Evolutionary conservation across 2,888 invertebrate genomes (phyloP), one percentile per base, ranked within the genome.

Genomic region (Thera britannica): DNA sequence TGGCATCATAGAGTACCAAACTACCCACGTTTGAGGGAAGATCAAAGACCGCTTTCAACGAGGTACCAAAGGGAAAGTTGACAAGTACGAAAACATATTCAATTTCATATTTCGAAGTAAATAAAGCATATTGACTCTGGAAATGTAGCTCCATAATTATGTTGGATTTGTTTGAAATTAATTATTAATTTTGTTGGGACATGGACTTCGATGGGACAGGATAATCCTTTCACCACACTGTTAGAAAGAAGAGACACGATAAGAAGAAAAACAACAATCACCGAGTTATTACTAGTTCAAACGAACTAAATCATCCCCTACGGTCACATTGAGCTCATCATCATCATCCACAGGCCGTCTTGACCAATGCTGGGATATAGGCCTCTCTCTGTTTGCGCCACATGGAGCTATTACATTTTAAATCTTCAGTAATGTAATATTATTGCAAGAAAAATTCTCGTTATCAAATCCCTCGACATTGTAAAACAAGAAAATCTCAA

Each of bases 11-110:
- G 0, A 23, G 7, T 8, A 41, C 36, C 11, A 2, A 23, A 23
- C 23, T 23, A 23, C 12, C 63, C 52, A 51, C 41, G 12, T 58
- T 56, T 51, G 41, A 46, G 36, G 62, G n/a, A 48, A 48, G 51
- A 49, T 57, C 57, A 57, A 63, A 49, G 57, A 4, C 41, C 41
- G 41, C 1, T 3, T 60, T 35, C n/a, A 35, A 12, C 41, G 36
- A 35, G 35, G 55, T 35, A 54, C 44, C 44, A 35, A 55, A 62
- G 55, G 48, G 55, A 46, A 55, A 55, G 5, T n/a, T 12, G 62
- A 55, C 62, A 56, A 54, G 62, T 56, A 55, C 62, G 36, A 61
- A 61, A 61, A 46, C 46, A 48, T 11, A 62, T 56, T 54, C 34
- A 55, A 34, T 12, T 60, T 23, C 23, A 60, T 41, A 61, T 61